phyloP scores from a whole-genome alignment of 2,888 invertebrate genomes.

The Hydriomena furcata region DNA sequence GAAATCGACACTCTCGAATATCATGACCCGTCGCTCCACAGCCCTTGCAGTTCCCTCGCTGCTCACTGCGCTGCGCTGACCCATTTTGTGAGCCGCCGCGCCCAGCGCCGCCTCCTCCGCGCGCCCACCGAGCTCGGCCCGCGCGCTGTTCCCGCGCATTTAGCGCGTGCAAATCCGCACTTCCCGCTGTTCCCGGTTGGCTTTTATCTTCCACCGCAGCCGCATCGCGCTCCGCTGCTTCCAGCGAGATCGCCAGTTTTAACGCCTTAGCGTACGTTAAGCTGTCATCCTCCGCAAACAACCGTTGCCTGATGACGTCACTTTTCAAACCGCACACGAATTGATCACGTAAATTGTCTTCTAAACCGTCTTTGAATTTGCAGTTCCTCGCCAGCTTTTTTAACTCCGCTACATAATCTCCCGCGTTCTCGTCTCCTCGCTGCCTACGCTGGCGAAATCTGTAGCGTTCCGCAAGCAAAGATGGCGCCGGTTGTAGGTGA shows the following conservation, averaged over 20 bases:
- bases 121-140: neutral
- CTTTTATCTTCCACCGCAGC: conserved; percentile 4
- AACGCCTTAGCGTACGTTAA: neutral
- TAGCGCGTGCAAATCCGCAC: no score
- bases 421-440: conserved; percentile 2
- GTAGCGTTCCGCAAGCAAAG: conserved; percentile 19
- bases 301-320: neutral
- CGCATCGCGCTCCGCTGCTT: conserved; percentile 8
- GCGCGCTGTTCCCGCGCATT: no score
- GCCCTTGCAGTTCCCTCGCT: no score
- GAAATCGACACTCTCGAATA: no score
- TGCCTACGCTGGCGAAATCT: conserved; percentile 15
- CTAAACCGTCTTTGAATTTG: conserved; percentile 4
- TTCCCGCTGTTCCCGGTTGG: no score
- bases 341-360: conserved; percentile 17
- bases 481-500: conserved; percentile 18
- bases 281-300: neutral
- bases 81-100: neutral
- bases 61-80: neutral
- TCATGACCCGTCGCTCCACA: no score
- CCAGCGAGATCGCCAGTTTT: neutral
- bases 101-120: neutral
- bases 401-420: conserved; percentile 11
- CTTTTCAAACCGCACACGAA: conserved; percentile 3
- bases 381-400: conserved; percentile 16